These are phyloP conservation scores for Sebastes dallii DNA, from an alignment of 2,797 vertebrate species.

Conservation along the genomic window DNA sequence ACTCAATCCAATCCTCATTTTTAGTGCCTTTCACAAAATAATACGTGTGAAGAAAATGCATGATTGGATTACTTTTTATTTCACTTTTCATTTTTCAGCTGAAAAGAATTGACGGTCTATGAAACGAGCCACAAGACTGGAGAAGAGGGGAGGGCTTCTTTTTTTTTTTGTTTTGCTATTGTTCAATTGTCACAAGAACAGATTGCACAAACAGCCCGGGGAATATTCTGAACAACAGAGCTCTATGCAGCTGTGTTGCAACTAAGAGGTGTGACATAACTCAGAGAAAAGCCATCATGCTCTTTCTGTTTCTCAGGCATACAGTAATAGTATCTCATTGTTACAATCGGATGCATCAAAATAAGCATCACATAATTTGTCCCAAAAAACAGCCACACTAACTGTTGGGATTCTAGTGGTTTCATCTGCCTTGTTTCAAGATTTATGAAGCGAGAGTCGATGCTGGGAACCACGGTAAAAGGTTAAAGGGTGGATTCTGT, in stretches of 20 bases:
- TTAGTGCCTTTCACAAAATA: not conserved
- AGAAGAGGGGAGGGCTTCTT: not conserved
- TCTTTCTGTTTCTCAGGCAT: not conserved
- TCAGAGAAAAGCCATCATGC: conserved; percentile 1
- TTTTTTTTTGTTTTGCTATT: not conserved
- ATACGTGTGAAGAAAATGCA: not conserved
- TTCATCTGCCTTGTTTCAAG: not conserved
- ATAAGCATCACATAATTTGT: not conserved
- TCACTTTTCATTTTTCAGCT: conserved; percentile 3
- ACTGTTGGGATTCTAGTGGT: not conserved
- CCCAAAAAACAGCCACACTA: not conserved
- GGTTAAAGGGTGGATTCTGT: conserved; percentile 22
- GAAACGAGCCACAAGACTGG: not conserved
- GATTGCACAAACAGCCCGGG: conserved; percentile 33
- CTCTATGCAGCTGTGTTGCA: conserved; percentile 26
- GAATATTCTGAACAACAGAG: conserved; percentile 33
- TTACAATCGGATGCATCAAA: not conserved
- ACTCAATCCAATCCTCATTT: not conserved
- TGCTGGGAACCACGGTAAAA: not conserved
- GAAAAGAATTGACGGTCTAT: not conserved
- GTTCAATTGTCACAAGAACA: conserved; percentile 35
- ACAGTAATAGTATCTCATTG: not conserved
- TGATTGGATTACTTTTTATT: conserved; percentile 2
- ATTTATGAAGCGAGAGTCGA: not conserved
- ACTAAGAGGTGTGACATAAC: conserved; percentile 29